Evolutionary conservation across 2,113 vertebrate genomes (phyloP), one percentile per base, ranked within the genome.

Genomic region (Pipa parva): DNA sequence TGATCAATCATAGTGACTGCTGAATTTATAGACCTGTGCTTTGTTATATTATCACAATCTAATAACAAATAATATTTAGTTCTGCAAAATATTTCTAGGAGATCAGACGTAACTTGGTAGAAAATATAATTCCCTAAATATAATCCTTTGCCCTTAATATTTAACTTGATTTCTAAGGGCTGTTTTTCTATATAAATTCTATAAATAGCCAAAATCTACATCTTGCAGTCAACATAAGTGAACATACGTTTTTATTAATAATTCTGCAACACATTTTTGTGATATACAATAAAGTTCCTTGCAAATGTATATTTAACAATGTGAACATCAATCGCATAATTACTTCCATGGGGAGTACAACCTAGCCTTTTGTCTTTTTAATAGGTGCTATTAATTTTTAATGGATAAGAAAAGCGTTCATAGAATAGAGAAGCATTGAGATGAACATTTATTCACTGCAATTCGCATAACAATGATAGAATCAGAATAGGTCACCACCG

Each of bases 291-390:
- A 77, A 82, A 86, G 76, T 13, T 78, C 59, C 28, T 72, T 75
- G 67, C 33, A 79, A 77, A 73, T 83, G 24, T 73, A 70, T 70
- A 61, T 52, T 69, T 81, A 78, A 73, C 76, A 81, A 80, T 84
- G 75, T 82, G 64, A 37, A 82, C 61, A 74, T 21, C 63, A 59
- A 66, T 78, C 74, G 72, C 76, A 39, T 81, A 82, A 88, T 83
- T 81, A 75, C 68, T 77, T 80, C 81, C 75, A 80, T 63, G 65
- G 79, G 78, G 81, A 87, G 71, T 71, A 74, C 57, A 80, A 42
- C 25, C 61, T 64, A 76, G 58, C 26, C 73, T 78, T 85, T 81
- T 79, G 76, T 80, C 81, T 79, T 57, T 74, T 80, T 88, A 56
- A 78, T 78, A 75, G 71, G 58, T 61, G 57, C 64, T 72, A 70